Evolutionary conservation across 2,888 invertebrate species (phyloP), one percentile per base, ranked within the genome.

Genomic region (Oeneis ivallda): DNA sequence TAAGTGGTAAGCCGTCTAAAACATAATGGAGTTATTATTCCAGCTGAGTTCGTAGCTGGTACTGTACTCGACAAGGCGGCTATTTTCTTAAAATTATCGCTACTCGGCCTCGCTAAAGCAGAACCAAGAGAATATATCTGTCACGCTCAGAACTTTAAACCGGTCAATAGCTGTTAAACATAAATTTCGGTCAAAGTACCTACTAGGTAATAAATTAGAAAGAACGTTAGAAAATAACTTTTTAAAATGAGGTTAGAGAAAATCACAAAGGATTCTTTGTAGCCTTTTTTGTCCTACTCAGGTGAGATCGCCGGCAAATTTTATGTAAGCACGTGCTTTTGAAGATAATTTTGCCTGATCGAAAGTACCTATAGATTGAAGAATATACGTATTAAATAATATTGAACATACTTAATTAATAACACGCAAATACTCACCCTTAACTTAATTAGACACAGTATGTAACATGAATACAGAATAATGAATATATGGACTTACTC

Each of bases 21-120:
- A 85, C 85, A 85, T 86, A 88, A 87, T 86, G 86, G 82, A 87
- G 85, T 87, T 88, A 88, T 88, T 87, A 88, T 88, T 87, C 87
- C 82, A 85, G 79, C 82, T 81, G 75, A 75, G 77, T 77, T 74
- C 84, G 81, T 79, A 78, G 80, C 83, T 82, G 83, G 77, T 75
- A 77, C 86, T 89, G 89, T 80, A 78, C 85, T 80, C 85, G 89
- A 89, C 89, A 86, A 82, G 87, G 78, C 86, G 81, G 83, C 88
- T 87, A 89, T 89, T 89, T 86, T 84, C 79, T 76, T 75, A 80
- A 85, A 89, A 87, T 88, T 89, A 89, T 89, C 79, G 87, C 89
- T 86, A 84, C 89, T 88, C 84, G 83, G 83, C 82, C 80, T 61
- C 76, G 80, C 80, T 79, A 83, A 84, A 73, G 72, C 72, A 84